phyloP scores from a whole-genome alignment of 2,888 invertebrate genomes.

The Pyrocoelia pectoralis region DNA sequence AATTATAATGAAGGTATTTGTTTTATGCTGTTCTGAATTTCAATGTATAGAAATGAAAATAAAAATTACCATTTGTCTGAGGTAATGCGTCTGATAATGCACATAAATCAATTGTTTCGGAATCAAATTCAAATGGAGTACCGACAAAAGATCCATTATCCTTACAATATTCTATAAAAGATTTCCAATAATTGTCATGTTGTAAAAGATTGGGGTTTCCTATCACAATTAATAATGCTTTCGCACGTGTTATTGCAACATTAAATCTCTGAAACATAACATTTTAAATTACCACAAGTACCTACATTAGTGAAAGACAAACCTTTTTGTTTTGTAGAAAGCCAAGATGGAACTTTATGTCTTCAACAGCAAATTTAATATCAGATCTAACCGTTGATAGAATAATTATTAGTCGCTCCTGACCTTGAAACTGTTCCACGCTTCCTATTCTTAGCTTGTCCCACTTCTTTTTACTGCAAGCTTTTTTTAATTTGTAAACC shows the following conservation, averaged over 20 bases:
- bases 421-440: constrained; percentile 87
- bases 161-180: constrained; percentile 56
- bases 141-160: constrained; percentile 55
- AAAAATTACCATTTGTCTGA: neutral
- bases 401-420: constrained; percentile 80
- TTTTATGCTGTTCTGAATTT: too few species aligned
- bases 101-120: too few species aligned
- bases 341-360: constrained; percentile 60
- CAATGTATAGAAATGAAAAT: too few species aligned
- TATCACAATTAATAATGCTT: constrained; percentile 68
- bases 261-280: constrained; percentile 70
- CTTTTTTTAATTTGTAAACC: constrained; percentile 59
- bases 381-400: constrained; percentile 82
- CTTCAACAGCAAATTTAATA: constrained; percentile 60
- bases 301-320: too few species aligned
- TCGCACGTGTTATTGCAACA: constrained; percentile 75
- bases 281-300: neutral
- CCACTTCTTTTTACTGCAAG: constrained; percentile 53
- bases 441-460: constrained; percentile 73
- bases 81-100: neutral
- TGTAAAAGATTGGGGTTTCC: constrained; percentile 62
- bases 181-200: constrained; percentile 56
- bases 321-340: constrained; percentile 68
- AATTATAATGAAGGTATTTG: too few species aligned
- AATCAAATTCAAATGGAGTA: constrained; percentile 44